Base-by-base conservation (phyloP, 2,797 vertebrate species). In the Austrolebias charrua region DNA sequence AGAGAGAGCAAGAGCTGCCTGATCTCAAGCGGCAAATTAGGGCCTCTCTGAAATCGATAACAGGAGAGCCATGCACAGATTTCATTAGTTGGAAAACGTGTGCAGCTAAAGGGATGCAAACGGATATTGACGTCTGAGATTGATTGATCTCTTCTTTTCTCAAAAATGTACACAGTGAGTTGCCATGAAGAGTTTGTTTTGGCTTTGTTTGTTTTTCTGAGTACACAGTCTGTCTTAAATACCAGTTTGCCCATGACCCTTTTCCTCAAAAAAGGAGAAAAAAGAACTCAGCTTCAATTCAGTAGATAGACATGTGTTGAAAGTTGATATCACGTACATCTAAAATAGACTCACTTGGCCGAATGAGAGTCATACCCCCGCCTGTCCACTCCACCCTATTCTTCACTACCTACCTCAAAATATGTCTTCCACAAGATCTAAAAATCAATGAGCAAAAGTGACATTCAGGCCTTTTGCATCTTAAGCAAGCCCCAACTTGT, bases 61-160 rank as follows among this genome's bases (percentile, higher is more conserved):
- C 47, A 81, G 79, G 59, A 73, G 82, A 83, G 78, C 83, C 87
- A 87, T 89, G 85, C 86, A 85, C 84, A 78, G 81, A 91, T 95
- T 96, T 90, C 92, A 94, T 95, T 94, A 94, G 92, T 90, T 82
- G 76, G 88, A 83, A 92, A 90, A 87, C 83, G 83, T 86, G 77
- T 77, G 81, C 78, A 46, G 90, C 92, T 93, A 93, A 94, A 93
- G 85, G 87, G 90, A 94, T 93, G 92, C 91, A 95, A 96, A 94
- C 87, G 80, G 90, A 86, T 94, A 95, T 94, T 81, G 93, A 95
- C 88, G 88, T 91, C 85, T 89, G 88, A 78, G 92, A 94, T 93
- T 94, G 94, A 94, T 93, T 94, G 93, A 93, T 94, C 91, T 92
- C 73, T 86, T 92, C 90, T 86, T 92, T 87, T 91, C 90, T 89